Evolutionary conservation across 2,888 invertebrate genomes (phyloP), one percentile per base, ranked within the genome.

Genomic region (Dromius quadrimaculatus): DNA sequence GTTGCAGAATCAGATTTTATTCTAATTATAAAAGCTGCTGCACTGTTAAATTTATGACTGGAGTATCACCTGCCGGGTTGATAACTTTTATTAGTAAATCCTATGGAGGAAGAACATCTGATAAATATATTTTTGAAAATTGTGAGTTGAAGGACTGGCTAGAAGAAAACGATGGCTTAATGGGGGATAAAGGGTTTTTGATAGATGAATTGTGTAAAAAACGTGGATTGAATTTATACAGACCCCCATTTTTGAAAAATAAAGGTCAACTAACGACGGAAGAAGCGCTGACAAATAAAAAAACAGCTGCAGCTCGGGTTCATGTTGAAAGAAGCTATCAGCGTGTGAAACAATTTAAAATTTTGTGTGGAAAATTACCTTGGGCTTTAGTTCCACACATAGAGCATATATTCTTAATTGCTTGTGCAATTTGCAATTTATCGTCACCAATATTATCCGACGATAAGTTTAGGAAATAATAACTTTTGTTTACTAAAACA

Each of bases 11-110:
- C 50, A 62, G 36, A 70, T 62, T 45, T 23, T 69, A 72, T 74
- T 75, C 74, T n/a, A 65, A 66, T 22, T 72, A 73, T 36, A 74
- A 74, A 61, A 54, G 70, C 9, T 17, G 15, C n/a, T 9, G 66
- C 32, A 76, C 73, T 6, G 41, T 74, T 1, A 76, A 76, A 71
- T 74, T 76, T 50, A 45, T 78, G 54, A 74, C 74, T 20, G 76
- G 72, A 6, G 73, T 75, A 4, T 73, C 73, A 5, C 75, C 76
- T 38, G 70, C 62, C 2, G 76, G 75, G 3, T n/a, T 73, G 4
- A 74, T 76, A 17, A 71, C 74, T 3, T 75, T 72, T 61, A 22
- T 75, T 15, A 76, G 75, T 50, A 17, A 69, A 66, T 57, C 75
- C 1, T 74, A 71, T 68, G 76, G 74, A n/a, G 76, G 76, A 15